A percentile compares a stretch with the other conserved stretches of the same genome.
These are phyloP conservation scores for Drosophila niveifrons DNA, from an alignment of 2,888 invertebrate genomes.

Conservation along the genomic window DNA sequence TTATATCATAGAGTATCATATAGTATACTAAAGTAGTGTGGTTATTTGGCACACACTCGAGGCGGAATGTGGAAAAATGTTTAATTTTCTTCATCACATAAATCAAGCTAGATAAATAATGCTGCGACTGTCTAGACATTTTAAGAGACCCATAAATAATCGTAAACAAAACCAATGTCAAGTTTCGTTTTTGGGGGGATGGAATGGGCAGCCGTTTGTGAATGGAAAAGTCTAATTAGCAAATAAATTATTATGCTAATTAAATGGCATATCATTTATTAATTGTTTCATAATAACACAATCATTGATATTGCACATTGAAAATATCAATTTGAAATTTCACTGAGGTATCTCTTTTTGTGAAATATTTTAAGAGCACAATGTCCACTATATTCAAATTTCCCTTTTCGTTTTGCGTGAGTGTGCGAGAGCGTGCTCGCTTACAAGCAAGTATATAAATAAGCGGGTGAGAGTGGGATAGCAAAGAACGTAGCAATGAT, in stretches of 20 bases:
- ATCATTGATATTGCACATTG: background rate
- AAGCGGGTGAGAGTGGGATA: slow-evolving; percentile 28
- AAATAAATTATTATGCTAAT: slow-evolving; percentile 6
- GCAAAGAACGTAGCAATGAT: slow-evolving; percentile 33
- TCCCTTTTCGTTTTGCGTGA: slow-evolving; percentile 8
- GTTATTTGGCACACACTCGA: slow-evolving; percentile 16
- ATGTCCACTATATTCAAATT: slow-evolving; percentile 28
- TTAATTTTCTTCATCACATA: slow-evolving; percentile 45
- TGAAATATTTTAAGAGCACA: slow-evolving; percentile 14
- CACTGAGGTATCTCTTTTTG: background rate
- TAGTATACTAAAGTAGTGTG: slow-evolving; percentile 5
- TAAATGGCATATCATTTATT: background rate
- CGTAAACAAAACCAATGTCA: slow-evolving; percentile 36
- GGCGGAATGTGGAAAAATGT: slow-evolving; percentile 46
- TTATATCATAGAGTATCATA: slow-evolving; percentile 62
- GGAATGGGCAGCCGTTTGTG: slow-evolving; percentile 8
- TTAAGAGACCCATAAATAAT: slow-evolving; percentile 51
- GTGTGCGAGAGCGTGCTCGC: background rate
- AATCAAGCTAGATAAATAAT: slow-evolving; percentile 53
- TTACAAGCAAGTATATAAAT: background rate
- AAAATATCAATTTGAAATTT: background rate
- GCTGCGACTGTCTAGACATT: slow-evolving; percentile 38
- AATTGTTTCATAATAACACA: background rate
- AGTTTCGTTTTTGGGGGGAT: background rate
- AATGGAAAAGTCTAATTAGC: slow-evolving; percentile 6